A percentile compares a stretch with the other conserved stretches of the same genome.
Evolutionary conservation across 1,140 invertebrate species (phyloP).

Genomic region (Drosophila arizonae): DNA sequence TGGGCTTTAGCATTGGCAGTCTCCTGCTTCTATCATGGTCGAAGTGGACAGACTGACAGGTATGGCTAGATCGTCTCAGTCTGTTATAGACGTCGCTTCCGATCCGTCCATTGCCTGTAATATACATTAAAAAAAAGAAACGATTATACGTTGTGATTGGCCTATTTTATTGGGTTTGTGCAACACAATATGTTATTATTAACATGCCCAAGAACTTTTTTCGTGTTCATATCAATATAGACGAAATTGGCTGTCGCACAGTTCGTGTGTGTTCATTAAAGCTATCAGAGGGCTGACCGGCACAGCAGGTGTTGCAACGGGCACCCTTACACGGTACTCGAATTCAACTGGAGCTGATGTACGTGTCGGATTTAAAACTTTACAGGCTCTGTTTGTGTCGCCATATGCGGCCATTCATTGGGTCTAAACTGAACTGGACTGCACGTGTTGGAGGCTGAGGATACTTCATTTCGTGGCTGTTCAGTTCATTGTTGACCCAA

Average conservation of each 20-base stretch:
- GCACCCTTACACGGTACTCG: slow-evolving; percentile 16
- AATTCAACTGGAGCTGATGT: slow-evolving; percentile 4
- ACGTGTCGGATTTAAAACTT: slow-evolving; percentile 26
- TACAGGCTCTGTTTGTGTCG: not conserved
- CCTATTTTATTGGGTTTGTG: not conserved
- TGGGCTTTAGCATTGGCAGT: too few relatives aligned
- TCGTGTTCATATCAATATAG: too few relatives aligned
- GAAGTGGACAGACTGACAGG: too few relatives aligned
- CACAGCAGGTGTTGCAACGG: slow-evolving; percentile 61
- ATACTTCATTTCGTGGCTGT: slow-evolving; percentile 46
- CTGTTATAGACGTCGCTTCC: too few relatives aligned
- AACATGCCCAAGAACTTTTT: too few relatives aligned
- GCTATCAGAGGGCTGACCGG: slow-evolving; percentile 41
- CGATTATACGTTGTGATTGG: too few relatives aligned
- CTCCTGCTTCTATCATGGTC: too few relatives aligned
- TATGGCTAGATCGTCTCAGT: too few relatives aligned
- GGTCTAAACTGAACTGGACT: not conserved
- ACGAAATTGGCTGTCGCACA: too few relatives aligned
- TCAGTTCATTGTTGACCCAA: slow-evolving; percentile 67
- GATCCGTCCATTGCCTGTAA: too few relatives aligned
- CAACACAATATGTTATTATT: too few relatives aligned
- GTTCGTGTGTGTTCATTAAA: slow-evolving; percentile 26
- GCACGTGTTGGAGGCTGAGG: not conserved
- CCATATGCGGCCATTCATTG: not conserved
- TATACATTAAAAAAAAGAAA: too few relatives aligned